Base-by-base conservation (phyloP, 2,888 invertebrate genomes). In the Andrena praecox region DNA sequence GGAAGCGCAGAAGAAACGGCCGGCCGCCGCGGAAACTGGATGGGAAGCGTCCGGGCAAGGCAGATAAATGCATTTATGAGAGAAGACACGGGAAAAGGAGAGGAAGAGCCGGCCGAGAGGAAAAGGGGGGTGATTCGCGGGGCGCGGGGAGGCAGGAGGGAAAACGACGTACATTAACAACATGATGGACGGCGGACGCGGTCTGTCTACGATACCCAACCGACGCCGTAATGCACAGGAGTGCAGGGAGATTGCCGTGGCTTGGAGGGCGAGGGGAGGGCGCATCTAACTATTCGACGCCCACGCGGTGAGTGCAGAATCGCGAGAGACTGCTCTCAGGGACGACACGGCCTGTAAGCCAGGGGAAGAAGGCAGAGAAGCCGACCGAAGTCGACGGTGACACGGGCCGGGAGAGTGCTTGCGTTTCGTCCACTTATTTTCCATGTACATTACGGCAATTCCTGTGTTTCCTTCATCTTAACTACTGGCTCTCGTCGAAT, bases 111-210 rank as follows among this genome's bases (percentile, higher is more conserved):
- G 50, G 64, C 6, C 2, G 24, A 54, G 52, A 74, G 77, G 77
- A 54, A 71, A 24, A 60, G 67, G 60, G 50, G n/a, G 42, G 67
- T 31, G 74, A 68, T 59, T 42, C 33, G 56, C 56, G 4, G 54
- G 33, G 50, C 67, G 63, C 7, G 71, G 73, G 62, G 75, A 68
- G 78, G 72, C 27, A 62, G 78, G 83, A 87, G 90, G 85, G 90
- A 87, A 86, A 89, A 90, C 87, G 89, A 90, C 85, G 87, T 88
- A 81, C 90, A 90, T 91, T 91, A 91, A 91, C 89, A 84, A 88
- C 87, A 88, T 87, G 91, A 91, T 90, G 91, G 85, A 90, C 90
- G 90, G 84, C 86, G 89, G 87, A 91, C 88, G 89, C 88, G 87
- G 85, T 86, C 86, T 86, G 88, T 89, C 89, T 87, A 73, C 89